phyloP scores from a whole-genome alignment of 2,797 vertebrate genomes.

The Diplodus sargus region DNA sequence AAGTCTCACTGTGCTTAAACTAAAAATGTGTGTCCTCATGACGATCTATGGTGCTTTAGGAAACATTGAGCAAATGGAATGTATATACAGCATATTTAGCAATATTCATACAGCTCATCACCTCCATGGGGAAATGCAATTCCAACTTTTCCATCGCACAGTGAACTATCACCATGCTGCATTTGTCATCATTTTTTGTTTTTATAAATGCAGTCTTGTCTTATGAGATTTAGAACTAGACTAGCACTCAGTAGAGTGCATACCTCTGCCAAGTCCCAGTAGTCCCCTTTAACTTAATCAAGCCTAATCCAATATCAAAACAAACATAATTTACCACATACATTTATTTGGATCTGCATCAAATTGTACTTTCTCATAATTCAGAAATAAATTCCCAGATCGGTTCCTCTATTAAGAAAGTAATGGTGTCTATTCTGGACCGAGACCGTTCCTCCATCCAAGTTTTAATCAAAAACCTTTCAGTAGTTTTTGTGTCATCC shows the following conservation, averaged over 20 bases:
- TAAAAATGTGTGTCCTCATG: not conserved
- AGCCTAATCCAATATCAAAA: too few relatives aligned
- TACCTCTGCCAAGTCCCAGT: too few relatives aligned
- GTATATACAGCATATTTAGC: slow-evolving; percentile 1
- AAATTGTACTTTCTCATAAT: too few relatives aligned
- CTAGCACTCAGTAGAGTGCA: too few relatives aligned
- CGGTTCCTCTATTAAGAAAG: too few relatives aligned
- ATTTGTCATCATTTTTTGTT: slow-evolving; percentile 1
- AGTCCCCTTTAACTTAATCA: not conserved
- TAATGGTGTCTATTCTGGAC: too few relatives aligned
- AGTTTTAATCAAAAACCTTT: too few relatives aligned
- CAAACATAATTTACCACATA: too few relatives aligned
- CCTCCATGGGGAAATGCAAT: not conserved
- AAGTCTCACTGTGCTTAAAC: not conserved
- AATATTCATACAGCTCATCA: slow-evolving; percentile 12
- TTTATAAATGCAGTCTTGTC: slow-evolving; percentile 6
- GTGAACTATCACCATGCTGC: not conserved
- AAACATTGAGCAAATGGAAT: slow-evolving; percentile 33
- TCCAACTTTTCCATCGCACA: not conserved
- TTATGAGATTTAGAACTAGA: not conserved
- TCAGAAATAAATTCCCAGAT: too few relatives aligned
- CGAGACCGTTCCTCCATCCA: too few relatives aligned
- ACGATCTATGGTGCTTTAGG: slow-evolving; percentile 30
- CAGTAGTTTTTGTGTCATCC: too few relatives aligned
- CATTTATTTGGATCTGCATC: too few relatives aligned